Percentiles rank a stretch among this genome's conserved stretches.
Conservation (phyloP, 2,797 vertebrate genomes). For the Prunella strophiata region DNA sequence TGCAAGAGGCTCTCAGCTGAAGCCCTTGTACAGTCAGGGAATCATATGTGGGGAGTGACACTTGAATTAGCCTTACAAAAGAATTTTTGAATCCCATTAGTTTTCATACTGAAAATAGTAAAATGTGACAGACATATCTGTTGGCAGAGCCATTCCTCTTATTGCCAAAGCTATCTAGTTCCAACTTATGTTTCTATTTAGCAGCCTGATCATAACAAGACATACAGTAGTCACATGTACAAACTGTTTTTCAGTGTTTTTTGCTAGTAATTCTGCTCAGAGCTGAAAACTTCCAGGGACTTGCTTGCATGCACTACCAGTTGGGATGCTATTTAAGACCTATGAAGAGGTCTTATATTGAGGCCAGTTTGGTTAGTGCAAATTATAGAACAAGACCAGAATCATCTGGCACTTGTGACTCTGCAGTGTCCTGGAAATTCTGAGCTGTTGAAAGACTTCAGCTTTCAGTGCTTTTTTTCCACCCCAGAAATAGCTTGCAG, state of each 20-base stretch:
- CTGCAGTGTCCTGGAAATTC: constrained; percentile 65
- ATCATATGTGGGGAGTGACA: background rate
- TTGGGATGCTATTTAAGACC: constrained; percentile 40
- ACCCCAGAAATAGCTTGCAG: constrained; percentile 56
- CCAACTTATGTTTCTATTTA: background rate
- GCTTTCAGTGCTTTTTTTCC: constrained; percentile 52
- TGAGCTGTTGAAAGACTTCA: constrained; percentile 55
- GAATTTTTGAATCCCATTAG: background rate
- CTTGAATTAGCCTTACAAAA: background rate
- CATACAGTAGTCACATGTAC: background rate
- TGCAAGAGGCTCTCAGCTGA: background rate
- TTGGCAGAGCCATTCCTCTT: background rate
- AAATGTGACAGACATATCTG: background rate
- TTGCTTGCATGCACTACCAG: background rate
- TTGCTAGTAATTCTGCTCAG: background rate
- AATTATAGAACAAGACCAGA: constrained; percentile 57
- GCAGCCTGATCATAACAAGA: background rate
- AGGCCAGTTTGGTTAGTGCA: constrained; percentile 48
- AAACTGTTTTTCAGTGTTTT: background rate
- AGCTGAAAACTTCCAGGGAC: background rate
- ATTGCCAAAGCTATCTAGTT: background rate
- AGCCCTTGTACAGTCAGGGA: background rate
- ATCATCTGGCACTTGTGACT: constrained; percentile 60
- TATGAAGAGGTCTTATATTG: constrained; percentile 20
- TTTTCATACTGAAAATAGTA: background rate